Evolutionary conservation across 2,797 vertebrate genomes (phyloP), one percentile per base, ranked within the genome.

Genomic region (Hydrolagus colliei): DNA sequence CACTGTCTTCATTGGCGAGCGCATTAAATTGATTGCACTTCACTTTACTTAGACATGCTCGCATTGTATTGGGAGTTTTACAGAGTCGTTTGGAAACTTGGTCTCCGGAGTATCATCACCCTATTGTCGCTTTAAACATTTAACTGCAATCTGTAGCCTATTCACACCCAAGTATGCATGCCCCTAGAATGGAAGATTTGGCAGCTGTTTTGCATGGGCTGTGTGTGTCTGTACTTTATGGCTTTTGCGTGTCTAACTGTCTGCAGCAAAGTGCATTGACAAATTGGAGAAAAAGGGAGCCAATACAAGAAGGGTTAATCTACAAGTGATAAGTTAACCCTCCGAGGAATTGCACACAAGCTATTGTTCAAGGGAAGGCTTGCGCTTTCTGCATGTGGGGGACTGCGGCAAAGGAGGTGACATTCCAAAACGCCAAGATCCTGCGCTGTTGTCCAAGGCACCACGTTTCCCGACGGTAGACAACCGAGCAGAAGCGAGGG

Each of bases 231-330:
- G 88, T 88, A 89, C 88, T 88, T 89, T 89, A 82, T 90, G 87
- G 89, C 88, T 89, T 91, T 91, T 90, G 89, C 90, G 89, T 91
- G 90, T 92, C 91, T 92, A 91, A 92, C 91, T 91, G 91, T 89
- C 88, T 91, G 89, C 89, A 89, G 91, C 87, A 90, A 89, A 91
- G 87, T 88, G 87, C 88, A 89, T 91, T 89, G 89, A 93, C 88
- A 88, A 91, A 90, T 89, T 89, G 79, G 87, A 89, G 27, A 27
- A 27, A 88, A 88, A 90, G 88, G 89, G 88, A 89, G 86, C 88
- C 88, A 90, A 90, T 91, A 90, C 27, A 91, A 90, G 89, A 88
- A 88, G 87, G 89, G 88, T 88, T 89, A 89, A 90, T 89, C 89
- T 89, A 90, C 88, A 88, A 88, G 87, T 79, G 90, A 88, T 87